A percentile compares a stretch with the other conserved stretches of the same genome.
These are phyloP conservation scores for Beris chalybata DNA, from an alignment of 2,888 invertebrate genomes.

Conservation along the genomic window DNA sequence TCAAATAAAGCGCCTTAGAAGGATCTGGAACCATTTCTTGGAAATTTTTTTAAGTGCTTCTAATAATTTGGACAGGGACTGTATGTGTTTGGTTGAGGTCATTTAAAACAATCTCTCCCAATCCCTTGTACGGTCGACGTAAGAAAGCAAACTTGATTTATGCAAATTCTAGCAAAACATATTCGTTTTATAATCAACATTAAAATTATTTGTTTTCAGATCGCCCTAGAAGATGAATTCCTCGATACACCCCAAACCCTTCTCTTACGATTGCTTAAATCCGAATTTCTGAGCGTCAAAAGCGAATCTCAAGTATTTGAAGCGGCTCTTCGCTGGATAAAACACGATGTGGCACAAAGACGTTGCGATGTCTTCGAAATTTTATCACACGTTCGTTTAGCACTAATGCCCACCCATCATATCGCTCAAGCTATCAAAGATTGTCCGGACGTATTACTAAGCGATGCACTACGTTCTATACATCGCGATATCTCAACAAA, in stretches of 20 bases:
- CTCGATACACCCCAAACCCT: slow-evolving; percentile 78
- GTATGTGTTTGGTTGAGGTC: too few relatives aligned
- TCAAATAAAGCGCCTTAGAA: too few relatives aligned
- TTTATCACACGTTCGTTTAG: slow-evolving; percentile 77
- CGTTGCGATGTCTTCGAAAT: slow-evolving; percentile 85
- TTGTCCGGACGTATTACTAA: slow-evolving; percentile 79
- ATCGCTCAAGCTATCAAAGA: slow-evolving; percentile 76
- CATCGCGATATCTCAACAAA: slow-evolving; percentile 75
- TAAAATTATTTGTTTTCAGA: slow-evolving; percentile 7
- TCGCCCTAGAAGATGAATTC: slow-evolving; percentile 75
- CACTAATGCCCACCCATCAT: slow-evolving; percentile 77
- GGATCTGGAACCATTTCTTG: too few relatives aligned
- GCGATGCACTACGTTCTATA: slow-evolving; percentile 77
- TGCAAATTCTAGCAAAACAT: too few relatives aligned
- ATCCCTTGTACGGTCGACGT: too few relatives aligned
- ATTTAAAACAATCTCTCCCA: too few relatives aligned
- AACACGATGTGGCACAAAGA: slow-evolving; percentile 75
- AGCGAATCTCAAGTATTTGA: slow-evolving; percentile 87
- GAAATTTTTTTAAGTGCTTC: too few relatives aligned
- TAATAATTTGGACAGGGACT: too few relatives aligned
- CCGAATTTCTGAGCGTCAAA: slow-evolving; percentile 85
- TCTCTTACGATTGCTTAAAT: slow-evolving; percentile 75
- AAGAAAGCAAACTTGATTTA: too few relatives aligned
- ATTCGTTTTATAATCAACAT: too few relatives aligned
- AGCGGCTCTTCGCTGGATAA: slow-evolving; percentile 86